phyloP scores from a whole-genome alignment of 2,797 vertebrate genomes.

The Spinibarbus caldwelli region DNA sequence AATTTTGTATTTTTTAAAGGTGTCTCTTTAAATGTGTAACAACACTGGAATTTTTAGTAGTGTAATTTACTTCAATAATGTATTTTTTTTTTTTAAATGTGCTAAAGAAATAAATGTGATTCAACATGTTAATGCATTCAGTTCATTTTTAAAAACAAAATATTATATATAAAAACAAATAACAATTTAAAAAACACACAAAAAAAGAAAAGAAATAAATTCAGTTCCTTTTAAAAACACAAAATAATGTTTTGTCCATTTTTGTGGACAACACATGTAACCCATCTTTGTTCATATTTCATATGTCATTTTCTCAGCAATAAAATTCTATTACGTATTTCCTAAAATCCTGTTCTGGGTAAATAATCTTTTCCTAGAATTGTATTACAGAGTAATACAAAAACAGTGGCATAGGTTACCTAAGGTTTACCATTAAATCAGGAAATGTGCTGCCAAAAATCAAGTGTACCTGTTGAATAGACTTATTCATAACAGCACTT shows the following conservation, averaged over 20 bases:
- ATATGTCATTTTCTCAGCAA: not conserved
- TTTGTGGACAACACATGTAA: not conserved
- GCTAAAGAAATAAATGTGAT: not conserved
- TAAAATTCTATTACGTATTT: not conserved
- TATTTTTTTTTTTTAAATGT: not conserved
- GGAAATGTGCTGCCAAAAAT: not conserved
- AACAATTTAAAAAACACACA: too few relatives aligned
- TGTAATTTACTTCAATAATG: not conserved
- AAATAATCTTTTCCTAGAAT: slow-evolving; percentile 2
- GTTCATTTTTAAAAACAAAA: not conserved
- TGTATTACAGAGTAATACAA: not conserved
- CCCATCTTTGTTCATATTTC: not conserved
- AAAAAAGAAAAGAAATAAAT: not conserved
- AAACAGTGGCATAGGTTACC: slow-evolving; percentile 12
- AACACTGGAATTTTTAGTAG: not conserved
- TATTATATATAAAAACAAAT: too few relatives aligned
- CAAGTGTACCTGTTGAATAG: slow-evolving; percentile 8
- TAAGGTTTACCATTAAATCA: not conserved
- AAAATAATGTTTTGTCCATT: not conserved
- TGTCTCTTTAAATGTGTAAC: not conserved
- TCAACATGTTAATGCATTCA: not conserved
- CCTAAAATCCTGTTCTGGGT: not conserved
- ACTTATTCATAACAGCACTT: not conserved
- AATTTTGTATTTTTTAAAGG: not conserved
- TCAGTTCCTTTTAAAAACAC: not conserved